phyloP scores from a whole-genome alignment of 2,888 invertebrate species.

The Xanthorhoe spadicearia region DNA sequence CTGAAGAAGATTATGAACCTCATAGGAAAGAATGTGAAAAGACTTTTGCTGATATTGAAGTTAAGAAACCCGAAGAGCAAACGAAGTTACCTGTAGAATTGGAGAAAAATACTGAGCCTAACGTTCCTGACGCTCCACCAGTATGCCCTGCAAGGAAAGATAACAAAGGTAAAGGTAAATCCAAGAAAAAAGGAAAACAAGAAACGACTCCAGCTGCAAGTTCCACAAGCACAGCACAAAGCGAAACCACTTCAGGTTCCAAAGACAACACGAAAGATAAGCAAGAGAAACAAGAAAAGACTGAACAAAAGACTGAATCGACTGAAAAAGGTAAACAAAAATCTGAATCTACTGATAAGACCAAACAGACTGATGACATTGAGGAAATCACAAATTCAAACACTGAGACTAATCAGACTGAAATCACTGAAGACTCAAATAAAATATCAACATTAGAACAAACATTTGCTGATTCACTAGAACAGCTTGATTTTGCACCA shows the following conservation, averaged over 20 bases:
- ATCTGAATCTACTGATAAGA: constrained; percentile 55
- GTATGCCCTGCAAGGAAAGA: constrained; percentile 69
- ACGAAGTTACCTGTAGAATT: constrained; percentile 21
- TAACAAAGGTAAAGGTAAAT: constrained; percentile 70
- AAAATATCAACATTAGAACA: constrained; percentile 22
- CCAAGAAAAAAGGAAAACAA: constrained; percentile 70
- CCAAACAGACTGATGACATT: constrained; percentile 55
- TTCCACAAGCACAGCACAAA: constrained; percentile 26
- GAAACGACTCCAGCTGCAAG: constrained; percentile 45
- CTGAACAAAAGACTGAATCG: constrained; percentile 53
- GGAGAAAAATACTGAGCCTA: constrained; percentile 21
- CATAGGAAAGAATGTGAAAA: constrained; percentile 33
- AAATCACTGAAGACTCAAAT: constrained; percentile 29
- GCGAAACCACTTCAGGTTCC: constrained; percentile 35
- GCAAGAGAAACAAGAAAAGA: constrained; percentile 52
- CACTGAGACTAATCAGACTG: constrained; percentile 7
- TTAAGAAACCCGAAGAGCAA: constrained; percentile 5
- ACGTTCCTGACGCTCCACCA: constrained; percentile 45
- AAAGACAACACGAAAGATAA: constrained; percentile 46
- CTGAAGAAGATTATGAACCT: constrained; percentile 52
- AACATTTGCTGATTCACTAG: constrained; percentile 31
- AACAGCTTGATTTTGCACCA: constrained; percentile 60
- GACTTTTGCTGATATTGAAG: constrained; percentile 26
- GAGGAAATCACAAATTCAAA: constrained; percentile 27
- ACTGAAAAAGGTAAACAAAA: constrained; percentile 38